Conservation (phyloP, 2,797 vertebrate genomes). For the Scyliorhinus canicula region DNA sequence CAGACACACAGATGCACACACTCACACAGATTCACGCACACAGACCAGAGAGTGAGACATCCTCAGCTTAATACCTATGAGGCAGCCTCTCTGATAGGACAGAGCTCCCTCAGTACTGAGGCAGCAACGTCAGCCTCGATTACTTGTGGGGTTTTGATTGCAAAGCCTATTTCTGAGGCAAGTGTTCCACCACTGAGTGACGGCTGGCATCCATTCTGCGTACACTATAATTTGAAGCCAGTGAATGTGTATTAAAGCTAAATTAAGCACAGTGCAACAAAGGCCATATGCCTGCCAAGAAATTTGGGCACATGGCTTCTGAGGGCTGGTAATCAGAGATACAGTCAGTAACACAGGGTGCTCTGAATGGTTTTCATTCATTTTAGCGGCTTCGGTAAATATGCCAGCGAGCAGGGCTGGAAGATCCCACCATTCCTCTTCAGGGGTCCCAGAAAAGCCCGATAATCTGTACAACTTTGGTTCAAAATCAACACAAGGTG, state of each 20-base stretch:
- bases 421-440: no score
- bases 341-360: no score
- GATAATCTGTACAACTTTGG: background rate
- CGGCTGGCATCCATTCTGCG: background rate
- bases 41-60: background rate
- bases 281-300: background rate
- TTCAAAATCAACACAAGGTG: background rate
- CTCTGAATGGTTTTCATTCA: no score
- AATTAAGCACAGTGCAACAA: background rate
- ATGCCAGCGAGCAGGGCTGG: no score
- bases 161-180: background rate
- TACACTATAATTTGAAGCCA: background rate
- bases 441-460: background rate
- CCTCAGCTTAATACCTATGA: background rate
- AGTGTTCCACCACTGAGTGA: background rate
- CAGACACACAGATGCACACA: no score
- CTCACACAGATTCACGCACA: no score
- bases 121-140: background rate
- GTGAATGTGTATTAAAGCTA: background rate
- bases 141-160: background rate
- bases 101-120: background rate
- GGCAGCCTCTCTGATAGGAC: background rate
- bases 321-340: background rate
- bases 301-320: background rate
- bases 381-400: no score